Evolutionary conservation across 2,888 invertebrate genomes (phyloP).

Genomic region (Paralinhomoeus sp.): DNA sequence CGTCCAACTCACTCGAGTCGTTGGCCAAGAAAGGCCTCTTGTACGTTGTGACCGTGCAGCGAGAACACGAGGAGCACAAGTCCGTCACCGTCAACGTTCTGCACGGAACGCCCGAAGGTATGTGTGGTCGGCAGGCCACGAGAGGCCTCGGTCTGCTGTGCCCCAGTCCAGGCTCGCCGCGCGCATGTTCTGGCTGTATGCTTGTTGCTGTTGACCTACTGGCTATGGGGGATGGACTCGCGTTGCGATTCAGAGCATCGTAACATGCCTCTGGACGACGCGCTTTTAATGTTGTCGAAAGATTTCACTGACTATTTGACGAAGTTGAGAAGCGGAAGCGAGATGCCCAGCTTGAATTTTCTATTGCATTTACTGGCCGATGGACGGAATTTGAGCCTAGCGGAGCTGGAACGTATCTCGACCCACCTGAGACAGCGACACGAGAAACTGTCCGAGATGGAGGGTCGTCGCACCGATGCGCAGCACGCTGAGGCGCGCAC

Average conservation of each 20-base stretch:
- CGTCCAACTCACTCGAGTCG: slow-evolving; percentile 55
- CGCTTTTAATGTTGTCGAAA: slow-evolving; percentile 46
- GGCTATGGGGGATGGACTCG: neutral
- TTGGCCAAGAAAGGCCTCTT: slow-evolving; percentile 65
- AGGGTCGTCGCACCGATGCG: too few species aligned
- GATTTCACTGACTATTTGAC: slow-evolving; percentile 28
- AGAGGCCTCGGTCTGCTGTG: too few species aligned
- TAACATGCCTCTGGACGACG: slow-evolving; percentile 83
- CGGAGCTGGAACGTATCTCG: slow-evolving; percentile 24
- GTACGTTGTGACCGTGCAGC: slow-evolving; percentile 63
- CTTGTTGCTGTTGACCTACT: too few species aligned
- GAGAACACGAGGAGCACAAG: slow-evolving; percentile 57
- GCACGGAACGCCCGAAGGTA: slow-evolving; percentile 34
- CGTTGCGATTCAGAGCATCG: slow-evolving; percentile 47
- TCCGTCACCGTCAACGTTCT: slow-evolving; percentile 70
- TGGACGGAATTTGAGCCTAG: slow-evolving; percentile 37
- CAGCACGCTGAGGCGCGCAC: too few species aligned
- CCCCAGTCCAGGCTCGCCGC: too few species aligned
- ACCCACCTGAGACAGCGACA: slow-evolving; percentile 46
- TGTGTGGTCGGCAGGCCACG: too few species aligned
- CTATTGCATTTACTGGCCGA: slow-evolving; percentile 57
- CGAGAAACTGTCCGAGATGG: slow-evolving; percentile 48
- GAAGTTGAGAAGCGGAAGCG: slow-evolving; percentile 7
- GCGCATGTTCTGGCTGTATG: too few species aligned
- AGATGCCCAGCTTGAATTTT: slow-evolving; percentile 29